Percentiles rank a stretch among this genome's conserved stretches.
Evolutionary conservation across 2,113 vertebrate species (phyloP).

Genomic region (Emydocephalus ijimae): DNA sequence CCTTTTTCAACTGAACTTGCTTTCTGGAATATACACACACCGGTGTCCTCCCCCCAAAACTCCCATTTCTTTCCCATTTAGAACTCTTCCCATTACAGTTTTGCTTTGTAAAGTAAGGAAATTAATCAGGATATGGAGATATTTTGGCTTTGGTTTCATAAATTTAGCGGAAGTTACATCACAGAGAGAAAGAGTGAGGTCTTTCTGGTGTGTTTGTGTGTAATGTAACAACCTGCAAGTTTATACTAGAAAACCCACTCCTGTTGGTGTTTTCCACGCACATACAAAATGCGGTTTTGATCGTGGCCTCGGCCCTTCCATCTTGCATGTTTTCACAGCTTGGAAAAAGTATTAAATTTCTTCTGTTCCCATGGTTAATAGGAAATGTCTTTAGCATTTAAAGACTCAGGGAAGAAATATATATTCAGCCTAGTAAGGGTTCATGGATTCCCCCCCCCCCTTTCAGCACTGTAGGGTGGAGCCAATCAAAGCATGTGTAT

Average conservation of each 20-base stretch:
- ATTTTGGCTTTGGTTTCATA: not conserved
- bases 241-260: not conserved
- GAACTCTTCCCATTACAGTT: not conserved
- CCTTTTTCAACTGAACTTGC: not conserved
- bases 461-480: not conserved
- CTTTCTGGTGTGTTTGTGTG: no score
- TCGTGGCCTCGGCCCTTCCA: not conserved
- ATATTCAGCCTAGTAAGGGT: not conserved
- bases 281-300: not conserved
- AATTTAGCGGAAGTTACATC: not conserved
- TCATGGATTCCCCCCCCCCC: no score
- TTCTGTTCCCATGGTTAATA: not conserved
- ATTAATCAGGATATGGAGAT: not conserved
- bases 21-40: not conserved
- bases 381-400: not conserved
- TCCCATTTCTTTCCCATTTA: not conserved
- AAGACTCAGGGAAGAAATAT: not conserved
- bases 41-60: no score
- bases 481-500: not conserved
- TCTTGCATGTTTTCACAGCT: not conserved
- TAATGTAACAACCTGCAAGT: not conserved
- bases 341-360: not conserved
- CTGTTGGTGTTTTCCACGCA: not conserved
- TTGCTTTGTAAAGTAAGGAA: not conserved
- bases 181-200: not conserved